Base-by-base conservation (phyloP, 2,113 vertebrate species). In the Chaenogobius annularis region DNA sequence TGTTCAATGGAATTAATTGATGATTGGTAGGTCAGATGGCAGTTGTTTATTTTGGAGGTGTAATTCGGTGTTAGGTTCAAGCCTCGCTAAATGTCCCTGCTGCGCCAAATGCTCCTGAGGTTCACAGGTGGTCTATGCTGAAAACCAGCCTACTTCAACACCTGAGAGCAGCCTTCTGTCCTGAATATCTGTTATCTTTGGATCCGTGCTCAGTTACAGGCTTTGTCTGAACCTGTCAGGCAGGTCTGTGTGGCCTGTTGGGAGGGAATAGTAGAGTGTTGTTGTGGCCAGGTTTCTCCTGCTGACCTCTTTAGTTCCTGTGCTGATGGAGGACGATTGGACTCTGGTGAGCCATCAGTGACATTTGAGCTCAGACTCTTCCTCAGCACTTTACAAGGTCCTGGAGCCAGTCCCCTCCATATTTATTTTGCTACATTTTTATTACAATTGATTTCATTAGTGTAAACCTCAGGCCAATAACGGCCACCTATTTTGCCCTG, bases 291-390 rank as follows among this genome's bases (percentile, higher is more conserved):
- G 55, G 3, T 1, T 19, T 54, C 19, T 54, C n/a, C 3, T n/a
- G 52, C 55, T 58, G 55, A 58, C 55, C 55, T 58, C 55, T 58
- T 26, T 35, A 11, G 46, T 80, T 82, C 72, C 71, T 75, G 78
- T 26, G 89, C 90, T 91, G 91, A 92, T 74, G 9, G 50, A 83
- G 70, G 75, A 50, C 58, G 86, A 89, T 85, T 68, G 54, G 74
- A 63, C 88, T 75, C 87, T 70, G 22, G 77, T 79, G 85, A 87
- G 81, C 84, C 79, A 46, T 84, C 79, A 66, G 74, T 58, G 81
- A 88, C 77, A 84, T 88, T 78, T 70, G 82, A 87, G 87, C 76
- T 22, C 63, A 62, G 54, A 50, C 58, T 54, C 55, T n/a, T 56
- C 62, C 52, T 63, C 46, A 23, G 19, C 64, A 63, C 7, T 3